phyloP scores from a whole-genome alignment of 2,888 invertebrate species.

The Leptopterna dolabrata region DNA sequence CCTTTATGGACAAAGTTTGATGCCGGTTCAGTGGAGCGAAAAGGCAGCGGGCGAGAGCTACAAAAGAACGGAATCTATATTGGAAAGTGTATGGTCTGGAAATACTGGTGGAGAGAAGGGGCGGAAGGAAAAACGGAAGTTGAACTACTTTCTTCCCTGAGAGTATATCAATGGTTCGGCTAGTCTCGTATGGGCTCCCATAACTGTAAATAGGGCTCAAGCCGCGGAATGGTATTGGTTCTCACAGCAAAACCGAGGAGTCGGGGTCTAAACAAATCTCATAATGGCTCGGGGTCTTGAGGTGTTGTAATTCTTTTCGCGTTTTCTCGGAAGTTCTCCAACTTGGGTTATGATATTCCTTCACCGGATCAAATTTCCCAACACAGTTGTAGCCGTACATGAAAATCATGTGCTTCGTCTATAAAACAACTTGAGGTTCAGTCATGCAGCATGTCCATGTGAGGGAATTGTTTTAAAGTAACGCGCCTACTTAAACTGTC shows the following conservation, averaged over 20 bases:
- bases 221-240: slow-evolving; percentile 15
- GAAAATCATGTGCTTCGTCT: no score
- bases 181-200: slow-evolving; percentile 10
- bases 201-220: slow-evolving; percentile 11
- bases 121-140: not conserved
- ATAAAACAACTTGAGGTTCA: no score
- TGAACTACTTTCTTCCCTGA: slow-evolving; percentile 2
- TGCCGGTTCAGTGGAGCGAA: slow-evolving; percentile 12
- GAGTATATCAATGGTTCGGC: not conserved
- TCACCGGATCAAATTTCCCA: no score
- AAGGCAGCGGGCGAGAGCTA: not conserved
- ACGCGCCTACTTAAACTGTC: no score
- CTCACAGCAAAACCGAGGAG: not conserved
- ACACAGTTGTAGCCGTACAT: no score
- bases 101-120: not conserved
- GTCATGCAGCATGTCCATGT: no score
- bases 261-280: not conserved
- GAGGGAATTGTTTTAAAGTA: no score
- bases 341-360: not conserved
- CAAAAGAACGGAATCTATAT: slow-evolving; percentile 27
- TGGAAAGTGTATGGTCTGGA: slow-evolving; percentile 28
- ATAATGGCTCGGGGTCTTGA: not conserved
- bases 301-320: not conserved
- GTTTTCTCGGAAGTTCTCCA: not conserved
- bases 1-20: slow-evolving; percentile 25